Evolutionary conservation across 2,888 invertebrate genomes (phyloP).

Genomic region (Carcina quercana): DNA sequence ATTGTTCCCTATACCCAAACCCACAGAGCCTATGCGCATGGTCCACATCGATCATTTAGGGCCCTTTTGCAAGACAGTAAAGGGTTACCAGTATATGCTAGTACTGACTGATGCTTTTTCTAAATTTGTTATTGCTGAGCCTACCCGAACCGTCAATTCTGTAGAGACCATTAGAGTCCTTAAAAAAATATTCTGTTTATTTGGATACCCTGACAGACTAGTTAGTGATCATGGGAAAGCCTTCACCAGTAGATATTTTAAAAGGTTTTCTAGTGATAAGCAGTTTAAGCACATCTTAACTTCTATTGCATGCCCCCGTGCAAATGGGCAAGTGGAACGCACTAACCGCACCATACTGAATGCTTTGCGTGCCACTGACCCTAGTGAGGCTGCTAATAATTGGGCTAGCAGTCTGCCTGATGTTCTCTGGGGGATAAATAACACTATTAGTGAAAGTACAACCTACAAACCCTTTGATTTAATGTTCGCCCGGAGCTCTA

Average conservation of each 20-base stretch:
- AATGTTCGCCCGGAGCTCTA: slow-evolving; percentile 6
- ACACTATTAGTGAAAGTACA: slow-evolving; percentile 12
- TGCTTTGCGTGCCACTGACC: slow-evolving; percentile 11
- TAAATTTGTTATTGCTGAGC: slow-evolving; percentile 15
- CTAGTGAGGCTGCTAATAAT: slow-evolving; percentile 11
- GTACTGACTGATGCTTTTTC: slow-evolving; percentile 16
- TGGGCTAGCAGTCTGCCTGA: slow-evolving; percentile 13
- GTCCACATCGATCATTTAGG: slow-evolving; percentile 22
- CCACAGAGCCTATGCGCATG: slow-evolving; percentile 15
- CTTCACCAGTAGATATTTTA: slow-evolving; percentile 21
- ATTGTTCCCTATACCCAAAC: slow-evolving; percentile 20
- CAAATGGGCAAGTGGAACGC: slow-evolving; percentile 18
- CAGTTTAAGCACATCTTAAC: slow-evolving; percentile 19
- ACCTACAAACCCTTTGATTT: slow-evolving; percentile 9
- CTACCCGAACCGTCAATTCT: slow-evolving; percentile 15
- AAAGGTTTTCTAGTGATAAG: slow-evolving; percentile 15
- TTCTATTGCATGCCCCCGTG: slow-evolving; percentile 19
- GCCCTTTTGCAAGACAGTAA: slow-evolving; percentile 17
- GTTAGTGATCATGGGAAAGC: slow-evolving; percentile 16
- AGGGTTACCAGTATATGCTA: slow-evolving; percentile 19
- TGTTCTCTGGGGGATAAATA: slow-evolving; percentile 17
- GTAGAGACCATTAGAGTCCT: slow-evolving; percentile 12
- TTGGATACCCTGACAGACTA: slow-evolving; percentile 13
- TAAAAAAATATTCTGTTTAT: slow-evolving; percentile 10
- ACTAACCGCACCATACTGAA: slow-evolving; percentile 15